phyloP scores from a whole-genome alignment of 2,797 vertebrate genomes.

The Dipus sagitta region DNA sequence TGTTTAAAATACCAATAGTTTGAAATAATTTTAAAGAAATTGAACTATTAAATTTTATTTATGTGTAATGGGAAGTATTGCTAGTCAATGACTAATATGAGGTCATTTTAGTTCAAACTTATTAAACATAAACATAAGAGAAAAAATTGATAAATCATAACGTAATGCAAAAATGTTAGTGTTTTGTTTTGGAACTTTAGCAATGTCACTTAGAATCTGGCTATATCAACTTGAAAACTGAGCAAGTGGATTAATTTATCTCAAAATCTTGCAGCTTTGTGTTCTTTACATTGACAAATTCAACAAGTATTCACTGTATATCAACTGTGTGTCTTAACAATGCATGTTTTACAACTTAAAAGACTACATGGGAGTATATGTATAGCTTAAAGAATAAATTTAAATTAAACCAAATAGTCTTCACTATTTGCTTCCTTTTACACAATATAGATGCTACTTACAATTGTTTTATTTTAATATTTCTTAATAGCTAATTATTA shows the following conservation, averaged over 20 bases:
- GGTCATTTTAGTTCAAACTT: not conserved
- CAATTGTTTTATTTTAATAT: conserved; percentile 20
- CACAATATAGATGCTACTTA: not conserved
- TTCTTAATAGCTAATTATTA: conserved; percentile 13
- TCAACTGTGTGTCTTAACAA: not conserved
- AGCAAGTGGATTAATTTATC: not conserved
- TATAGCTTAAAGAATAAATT: conserved; percentile 37
- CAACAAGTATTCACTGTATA: not conserved
- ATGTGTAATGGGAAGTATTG: not conserved
- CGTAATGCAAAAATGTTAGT: not conserved
- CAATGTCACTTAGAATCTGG: not conserved
- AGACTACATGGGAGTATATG: not conserved
- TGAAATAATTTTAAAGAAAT: not conserved
- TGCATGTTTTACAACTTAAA: not conserved
- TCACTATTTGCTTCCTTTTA: not conserved
- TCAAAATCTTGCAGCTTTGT: not conserved
- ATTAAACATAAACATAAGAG: not conserved
- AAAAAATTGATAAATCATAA: not conserved
- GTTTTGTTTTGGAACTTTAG: not conserved
- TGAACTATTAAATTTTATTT: not conserved
- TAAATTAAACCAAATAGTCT: conserved; percentile 20
- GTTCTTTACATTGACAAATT: not conserved
- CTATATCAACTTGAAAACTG: not conserved
- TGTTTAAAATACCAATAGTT: not conserved
- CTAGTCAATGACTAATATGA: not conserved